A percentile compares a stretch with the other conserved stretches of the same genome.
phyloP scores from a whole-genome alignment of 2,797 vertebrate species.

The Sebastes variabilis region DNA sequence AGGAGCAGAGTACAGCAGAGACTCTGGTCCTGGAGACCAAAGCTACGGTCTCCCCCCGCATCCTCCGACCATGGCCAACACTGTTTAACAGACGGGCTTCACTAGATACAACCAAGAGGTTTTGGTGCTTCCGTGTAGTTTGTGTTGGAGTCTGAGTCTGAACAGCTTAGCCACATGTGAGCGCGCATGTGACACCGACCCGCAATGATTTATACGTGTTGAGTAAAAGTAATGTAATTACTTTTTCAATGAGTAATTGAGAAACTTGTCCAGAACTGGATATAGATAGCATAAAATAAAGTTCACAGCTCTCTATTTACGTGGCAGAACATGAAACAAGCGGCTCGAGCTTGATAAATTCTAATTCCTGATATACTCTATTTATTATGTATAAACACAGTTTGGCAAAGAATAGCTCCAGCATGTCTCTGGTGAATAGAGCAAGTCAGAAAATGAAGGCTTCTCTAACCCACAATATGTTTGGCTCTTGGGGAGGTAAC shows the following conservation, averaged over 20 bases:
- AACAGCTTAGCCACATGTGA: too few relatives aligned
- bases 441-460: conserved; percentile 28
- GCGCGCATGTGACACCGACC: too few relatives aligned
- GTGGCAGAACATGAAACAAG: conserved; percentile 37
- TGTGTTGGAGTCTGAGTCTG: too few relatives aligned
- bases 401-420: conserved; percentile 51
- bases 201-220: too few relatives aligned
- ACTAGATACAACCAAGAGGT: too few relatives aligned
- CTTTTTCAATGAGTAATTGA: not conserved
- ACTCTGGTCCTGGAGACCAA: too few relatives aligned
- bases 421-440: conserved; percentile 48
- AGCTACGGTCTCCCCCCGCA: too few relatives aligned
- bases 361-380: conserved; percentile 36
- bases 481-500: conserved; percentile 50
- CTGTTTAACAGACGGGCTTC: too few relatives aligned
- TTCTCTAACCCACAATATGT: conserved; percentile 55
- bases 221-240: not conserved
- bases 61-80: rapidly evolving
- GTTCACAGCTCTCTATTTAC: conserved; percentile 9
- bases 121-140: too few relatives aligned
- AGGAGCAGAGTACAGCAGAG: too few relatives aligned
- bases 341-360: conserved; percentile 32
- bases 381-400: conserved; percentile 64
- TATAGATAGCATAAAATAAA: not conserved
- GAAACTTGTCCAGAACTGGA: not conserved